Conservation (phyloP, 2,113 vertebrate species). For the Acrocephalus arundinaceus region DNA sequence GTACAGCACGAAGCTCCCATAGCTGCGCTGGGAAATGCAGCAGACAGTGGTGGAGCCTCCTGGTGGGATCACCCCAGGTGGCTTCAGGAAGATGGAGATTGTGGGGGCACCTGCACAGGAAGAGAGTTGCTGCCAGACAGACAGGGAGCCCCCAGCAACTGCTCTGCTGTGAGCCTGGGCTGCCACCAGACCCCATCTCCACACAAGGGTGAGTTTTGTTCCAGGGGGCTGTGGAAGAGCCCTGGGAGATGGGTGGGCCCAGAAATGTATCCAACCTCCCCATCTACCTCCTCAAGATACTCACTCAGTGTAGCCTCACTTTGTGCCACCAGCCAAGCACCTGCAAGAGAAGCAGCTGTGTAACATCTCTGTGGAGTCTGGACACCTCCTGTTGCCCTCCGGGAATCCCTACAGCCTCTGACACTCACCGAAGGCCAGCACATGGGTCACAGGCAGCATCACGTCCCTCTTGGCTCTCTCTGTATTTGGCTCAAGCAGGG, state of each 20-base stretch:
- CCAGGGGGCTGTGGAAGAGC: neutral
- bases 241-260: neutral
- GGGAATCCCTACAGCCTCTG: neutral
- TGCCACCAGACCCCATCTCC: neutral
- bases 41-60: constrained; percentile 17
- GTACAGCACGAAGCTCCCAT: neutral
- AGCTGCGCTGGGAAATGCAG: neutral
- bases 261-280: neutral
- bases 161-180: fast-evolving
- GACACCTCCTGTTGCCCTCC: neutral
- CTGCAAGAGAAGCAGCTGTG: neutral
- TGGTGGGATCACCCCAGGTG: neutral
- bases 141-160: neutral
- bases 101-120: neutral
- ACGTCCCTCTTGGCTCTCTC: neutral
- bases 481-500: neutral
- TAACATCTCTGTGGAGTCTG: neutral
- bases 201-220: neutral
- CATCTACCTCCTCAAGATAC: neutral
- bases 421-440: constrained; percentile 15
- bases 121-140: neutral
- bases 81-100: constrained; percentile 38
- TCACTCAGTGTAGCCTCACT: neutral
- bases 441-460: neutral
- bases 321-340: neutral